Evolutionary conservation across 2,797 vertebrate species (phyloP).

Genomic region (Trachops cirrhosus): DNA sequence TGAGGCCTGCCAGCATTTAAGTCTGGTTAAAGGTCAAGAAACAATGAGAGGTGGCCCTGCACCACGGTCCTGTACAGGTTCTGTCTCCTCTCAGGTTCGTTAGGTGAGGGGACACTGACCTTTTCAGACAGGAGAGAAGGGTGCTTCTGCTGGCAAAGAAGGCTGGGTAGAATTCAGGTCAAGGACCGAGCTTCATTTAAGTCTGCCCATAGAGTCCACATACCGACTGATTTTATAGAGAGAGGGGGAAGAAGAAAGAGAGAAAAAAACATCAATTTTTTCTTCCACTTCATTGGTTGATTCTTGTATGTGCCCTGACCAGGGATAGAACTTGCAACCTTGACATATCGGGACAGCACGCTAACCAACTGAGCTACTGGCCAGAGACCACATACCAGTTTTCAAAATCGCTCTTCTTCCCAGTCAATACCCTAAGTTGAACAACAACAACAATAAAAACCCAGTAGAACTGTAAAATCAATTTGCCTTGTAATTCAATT

Average conservation of each 20-base stretch:
- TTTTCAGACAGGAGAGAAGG: not conserved
- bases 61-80: not conserved
- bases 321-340: not conserved
- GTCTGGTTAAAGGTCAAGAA: not conserved
- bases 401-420: not conserved
- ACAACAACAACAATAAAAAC: not conserved
- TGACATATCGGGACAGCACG: not conserved
- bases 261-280: not conserved
- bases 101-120: not conserved
- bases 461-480: not conserved
- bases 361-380: not conserved
- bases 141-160: not conserved
- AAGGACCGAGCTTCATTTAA: not conserved
- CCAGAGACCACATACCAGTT: not conserved
- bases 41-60: not conserved
- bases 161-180: not conserved
- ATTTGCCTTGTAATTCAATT: not conserved
- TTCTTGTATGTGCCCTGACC: not conserved
- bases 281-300: not conserved
- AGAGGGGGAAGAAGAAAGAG: not conserved
- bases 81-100: not conserved
- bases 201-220: not conserved
- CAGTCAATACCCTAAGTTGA: not conserved
- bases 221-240: not conserved
- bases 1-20: not conserved